Evolutionary conservation across 2,113 vertebrate species (phyloP).

Genomic region (Ciconia stormi): DNA sequence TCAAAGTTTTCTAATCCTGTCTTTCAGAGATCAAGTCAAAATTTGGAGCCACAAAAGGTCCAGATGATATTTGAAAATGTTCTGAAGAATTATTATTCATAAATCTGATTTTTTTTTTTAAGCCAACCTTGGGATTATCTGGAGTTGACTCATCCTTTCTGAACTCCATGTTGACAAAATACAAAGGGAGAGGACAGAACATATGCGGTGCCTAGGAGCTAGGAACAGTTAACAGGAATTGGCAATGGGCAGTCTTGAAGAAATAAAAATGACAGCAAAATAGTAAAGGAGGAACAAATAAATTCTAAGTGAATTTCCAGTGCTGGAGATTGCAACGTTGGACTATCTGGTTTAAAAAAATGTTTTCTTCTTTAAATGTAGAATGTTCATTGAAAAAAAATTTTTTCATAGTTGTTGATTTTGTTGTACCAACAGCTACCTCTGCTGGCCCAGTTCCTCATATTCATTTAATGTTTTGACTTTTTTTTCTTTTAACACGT

Average conservation of each 20-base stretch:
- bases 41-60: background rate
- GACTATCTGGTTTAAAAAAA: background rate
- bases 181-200: background rate
- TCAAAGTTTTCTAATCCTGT: background rate
- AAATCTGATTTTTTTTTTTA: background rate
- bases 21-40: background rate
- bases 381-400: background rate
- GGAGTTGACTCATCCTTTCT: background rate
- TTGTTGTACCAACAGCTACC: slow-evolving; percentile 22
- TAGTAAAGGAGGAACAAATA: background rate
- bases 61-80: background rate
- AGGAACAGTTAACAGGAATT: background rate
- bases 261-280: background rate
- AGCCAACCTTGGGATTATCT: background rate
- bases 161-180: background rate
- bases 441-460: slow-evolving; percentile 19
- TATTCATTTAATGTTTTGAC: background rate
- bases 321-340: background rate
- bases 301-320: background rate
- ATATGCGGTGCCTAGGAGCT: background rate
- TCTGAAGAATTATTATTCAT: background rate
- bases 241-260: background rate
- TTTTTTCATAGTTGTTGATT: background rate
- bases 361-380: background rate
- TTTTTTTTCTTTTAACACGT: background rate